Conservation (phyloP, 2,113 vertebrate genomes). For the Nycticorax nycticorax region DNA sequence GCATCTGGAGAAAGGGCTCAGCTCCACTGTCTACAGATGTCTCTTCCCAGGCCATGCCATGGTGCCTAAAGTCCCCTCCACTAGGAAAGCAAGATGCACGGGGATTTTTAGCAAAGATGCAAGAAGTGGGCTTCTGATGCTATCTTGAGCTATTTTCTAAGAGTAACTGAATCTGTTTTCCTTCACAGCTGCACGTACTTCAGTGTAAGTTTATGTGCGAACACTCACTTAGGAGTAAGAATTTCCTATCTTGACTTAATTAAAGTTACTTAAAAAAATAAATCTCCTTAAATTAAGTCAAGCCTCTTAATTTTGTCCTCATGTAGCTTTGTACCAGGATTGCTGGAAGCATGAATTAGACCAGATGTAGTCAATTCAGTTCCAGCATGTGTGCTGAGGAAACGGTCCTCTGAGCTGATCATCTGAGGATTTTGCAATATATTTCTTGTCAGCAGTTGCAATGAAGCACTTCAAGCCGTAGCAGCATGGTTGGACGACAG, state of each 20-base stretch:
- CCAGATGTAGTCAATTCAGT: neutral
- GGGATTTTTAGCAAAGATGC: neutral
- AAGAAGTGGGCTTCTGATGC: neutral
- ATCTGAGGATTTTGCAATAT: neutral
- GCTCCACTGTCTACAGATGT: neutral
- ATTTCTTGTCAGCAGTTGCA: neutral
- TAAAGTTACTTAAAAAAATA: neutral
- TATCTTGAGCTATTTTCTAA: neutral
- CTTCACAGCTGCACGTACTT: conserved; percentile 19
- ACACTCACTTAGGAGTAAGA: conserved; percentile 23
- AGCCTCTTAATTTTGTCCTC: conserved; percentile 5
- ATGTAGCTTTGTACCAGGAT: neutral
- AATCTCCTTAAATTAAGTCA: conserved; percentile 22
- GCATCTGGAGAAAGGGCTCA: neutral
- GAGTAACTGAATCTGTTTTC: conserved; percentile 3
- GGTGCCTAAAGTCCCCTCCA: neutral
- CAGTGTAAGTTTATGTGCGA: neutral
- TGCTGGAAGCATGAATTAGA: neutral
- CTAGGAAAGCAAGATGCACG: neutral
- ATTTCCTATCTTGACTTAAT: conserved; percentile 56
- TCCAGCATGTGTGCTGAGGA: neutral
- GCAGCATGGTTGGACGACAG: neutral
- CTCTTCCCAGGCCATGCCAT: neutral
- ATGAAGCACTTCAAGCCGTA: neutral
- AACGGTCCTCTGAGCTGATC: neutral